These are phyloP conservation scores for Rhorus exstirpatorius DNA, from an alignment of 2,888 invertebrate genomes.

Conservation along the genomic window DNA sequence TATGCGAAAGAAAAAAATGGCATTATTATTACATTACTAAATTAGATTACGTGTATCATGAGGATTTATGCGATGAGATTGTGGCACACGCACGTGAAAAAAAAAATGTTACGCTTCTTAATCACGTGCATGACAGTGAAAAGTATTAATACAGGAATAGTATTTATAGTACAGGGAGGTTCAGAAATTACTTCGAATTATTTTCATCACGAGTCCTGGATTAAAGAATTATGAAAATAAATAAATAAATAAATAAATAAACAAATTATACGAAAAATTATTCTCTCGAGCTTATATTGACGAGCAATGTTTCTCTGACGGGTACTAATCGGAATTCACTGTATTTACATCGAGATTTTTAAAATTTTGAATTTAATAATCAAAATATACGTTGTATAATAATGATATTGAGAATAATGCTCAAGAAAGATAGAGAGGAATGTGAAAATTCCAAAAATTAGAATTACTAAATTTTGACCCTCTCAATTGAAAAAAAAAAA, in stretches of 20 bases:
- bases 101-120: constrained; percentile 48
- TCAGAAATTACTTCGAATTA: background rate
- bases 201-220: too few relatives aligned
- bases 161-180: constrained; percentile 24
- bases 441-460: too few relatives aligned
- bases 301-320: too few relatives aligned
- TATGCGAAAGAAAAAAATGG: constrained; percentile 17
- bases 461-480: too few relatives aligned
- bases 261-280: background rate
- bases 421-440: too few relatives aligned
- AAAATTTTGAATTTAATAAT: background rate
- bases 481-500: too few relatives aligned
- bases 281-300: too few relatives aligned
- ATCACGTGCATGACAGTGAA: constrained; percentile 53
- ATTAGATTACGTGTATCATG: constrained; percentile 52
- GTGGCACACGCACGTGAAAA: constrained; percentile 40
- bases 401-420: too few relatives aligned
- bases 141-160: constrained; percentile 10
- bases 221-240: background rate
- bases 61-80: constrained; percentile 48
- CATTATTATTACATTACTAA: constrained; percentile 52
- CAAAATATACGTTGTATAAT: too few relatives aligned
- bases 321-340: too few relatives aligned
- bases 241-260: background rate
- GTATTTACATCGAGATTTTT: too few relatives aligned